Evolutionary conservation across 2,888 invertebrate species (phyloP).

Genomic region (Drosophila limbata): DNA sequence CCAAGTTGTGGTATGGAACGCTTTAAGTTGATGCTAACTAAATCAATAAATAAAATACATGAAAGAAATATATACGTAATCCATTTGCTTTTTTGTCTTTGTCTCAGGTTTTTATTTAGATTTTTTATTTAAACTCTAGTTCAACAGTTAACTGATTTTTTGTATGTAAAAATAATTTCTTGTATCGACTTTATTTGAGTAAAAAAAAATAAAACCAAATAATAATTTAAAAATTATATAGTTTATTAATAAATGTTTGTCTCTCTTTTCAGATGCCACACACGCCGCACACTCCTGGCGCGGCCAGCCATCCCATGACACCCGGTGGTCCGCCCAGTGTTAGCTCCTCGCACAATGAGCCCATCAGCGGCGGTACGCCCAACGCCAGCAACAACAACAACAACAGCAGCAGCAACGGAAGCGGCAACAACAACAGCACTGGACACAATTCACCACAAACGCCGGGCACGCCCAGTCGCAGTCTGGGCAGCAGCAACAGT

Average conservation of each 20-base stretch:
- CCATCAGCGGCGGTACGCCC: conserved; percentile 79
- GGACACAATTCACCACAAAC: conserved; percentile 86
- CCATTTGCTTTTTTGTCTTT: background rate
- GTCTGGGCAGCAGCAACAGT: conserved; percentile 52
- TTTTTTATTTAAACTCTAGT: background rate
- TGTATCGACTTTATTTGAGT: background rate
- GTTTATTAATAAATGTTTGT: background rate
- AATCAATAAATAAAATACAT: background rate
- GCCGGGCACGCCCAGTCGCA: conserved; percentile 83
- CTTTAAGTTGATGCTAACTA: background rate
- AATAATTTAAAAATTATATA: background rate
- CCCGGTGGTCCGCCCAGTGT: conserved; percentile 93
- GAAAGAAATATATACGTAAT: background rate
- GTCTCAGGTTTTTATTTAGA: background rate
- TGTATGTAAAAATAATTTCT: background rate
- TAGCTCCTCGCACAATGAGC: conserved; percentile 87
- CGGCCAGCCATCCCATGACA: conserved; percentile 90
- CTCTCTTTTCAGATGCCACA: conserved; percentile 89
- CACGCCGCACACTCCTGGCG: conserved; percentile 91
- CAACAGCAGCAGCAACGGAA: conserved; percentile 60
- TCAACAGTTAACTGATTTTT: background rate
- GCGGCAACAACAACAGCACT: conserved; percentile 66
- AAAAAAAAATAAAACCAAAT: background rate
- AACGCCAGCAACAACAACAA: conserved; percentile 62
- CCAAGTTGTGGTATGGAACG: background rate